A percentile compares a stretch with the other conserved stretches of the same genome.
Conservation (phyloP, 2,797 vertebrate species). For the Denticeps clupeoides region DNA sequence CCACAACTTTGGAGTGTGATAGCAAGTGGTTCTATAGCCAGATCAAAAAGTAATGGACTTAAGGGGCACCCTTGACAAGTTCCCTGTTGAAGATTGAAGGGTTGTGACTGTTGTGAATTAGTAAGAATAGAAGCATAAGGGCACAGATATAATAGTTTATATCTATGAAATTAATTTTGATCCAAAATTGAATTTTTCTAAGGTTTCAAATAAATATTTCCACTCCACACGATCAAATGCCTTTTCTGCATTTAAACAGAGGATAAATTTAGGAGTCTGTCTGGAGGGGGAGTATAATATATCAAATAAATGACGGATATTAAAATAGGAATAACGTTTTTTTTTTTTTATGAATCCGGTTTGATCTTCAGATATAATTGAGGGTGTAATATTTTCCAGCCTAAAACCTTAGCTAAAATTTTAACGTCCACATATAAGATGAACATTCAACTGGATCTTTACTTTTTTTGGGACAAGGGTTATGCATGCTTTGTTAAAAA, state of each 20-base stretch:
- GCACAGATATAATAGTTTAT: neutral
- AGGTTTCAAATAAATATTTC: neutral
- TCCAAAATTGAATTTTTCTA: neutral
- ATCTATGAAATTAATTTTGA: neutral
- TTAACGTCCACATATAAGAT: neutral
- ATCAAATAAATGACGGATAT: constrained; percentile 2
- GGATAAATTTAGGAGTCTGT: neutral
- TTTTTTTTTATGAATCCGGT: neutral
- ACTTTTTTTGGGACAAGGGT: neutral
- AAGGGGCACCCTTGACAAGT: constrained; percentile 1
- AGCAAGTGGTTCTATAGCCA: too few relatives aligned
- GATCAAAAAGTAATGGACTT: neutral
- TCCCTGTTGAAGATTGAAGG: neutral
- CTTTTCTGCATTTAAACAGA: too few relatives aligned
- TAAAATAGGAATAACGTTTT: too few relatives aligned
- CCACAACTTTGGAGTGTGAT: too few relatives aligned
- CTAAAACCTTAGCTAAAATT: neutral
- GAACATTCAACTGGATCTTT: too few relatives aligned
- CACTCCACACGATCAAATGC: too few relatives aligned
- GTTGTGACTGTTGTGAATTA: too few relatives aligned
- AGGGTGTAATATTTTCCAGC: neutral
- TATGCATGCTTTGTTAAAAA: neutral
- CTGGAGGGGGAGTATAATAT: too few relatives aligned
- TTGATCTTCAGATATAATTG: too few relatives aligned
- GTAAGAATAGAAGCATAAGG: too few relatives aligned